Conservation (phyloP, 2,797 vertebrate species). For the Neosalanx taihuensis region DNA sequence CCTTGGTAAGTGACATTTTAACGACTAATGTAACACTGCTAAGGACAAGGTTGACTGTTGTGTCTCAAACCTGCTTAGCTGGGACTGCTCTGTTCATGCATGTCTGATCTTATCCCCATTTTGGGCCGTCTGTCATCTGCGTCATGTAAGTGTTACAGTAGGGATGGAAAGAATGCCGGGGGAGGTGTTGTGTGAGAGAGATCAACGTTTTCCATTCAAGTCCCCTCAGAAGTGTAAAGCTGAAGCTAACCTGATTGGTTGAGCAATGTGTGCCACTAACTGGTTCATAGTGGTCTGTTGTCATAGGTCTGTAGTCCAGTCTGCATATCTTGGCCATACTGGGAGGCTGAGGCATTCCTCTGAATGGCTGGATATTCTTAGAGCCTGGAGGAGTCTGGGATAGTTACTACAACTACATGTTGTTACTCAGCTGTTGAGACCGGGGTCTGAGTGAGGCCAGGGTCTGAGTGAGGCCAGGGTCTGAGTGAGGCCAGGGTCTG, state of each 20-base stretch:
- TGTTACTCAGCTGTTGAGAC: constrained; percentile 6
- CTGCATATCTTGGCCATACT: constrained; percentile 44
- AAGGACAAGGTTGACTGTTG: too few species aligned
- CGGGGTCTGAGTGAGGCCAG: not conserved
- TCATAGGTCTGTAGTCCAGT: not conserved
- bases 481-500: too few species aligned
- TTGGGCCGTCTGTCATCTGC: not conserved
- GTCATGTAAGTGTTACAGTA: constrained; percentile 35
- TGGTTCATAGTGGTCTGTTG: not conserved
- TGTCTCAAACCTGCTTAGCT: too few species aligned
- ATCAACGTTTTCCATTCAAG: constrained; percentile 43
- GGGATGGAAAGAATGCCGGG: constrained; percentile 46
- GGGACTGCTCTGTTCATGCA: not conserved
- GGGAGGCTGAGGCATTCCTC: constrained; percentile 35
- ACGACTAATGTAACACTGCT: too few species aligned
- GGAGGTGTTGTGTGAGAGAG: not conserved
- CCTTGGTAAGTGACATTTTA: too few species aligned
- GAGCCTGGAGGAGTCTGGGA: not conserved
- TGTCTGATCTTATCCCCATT: not conserved
- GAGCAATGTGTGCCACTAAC: not conserved
- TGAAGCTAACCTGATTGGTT: constrained; percentile 9
- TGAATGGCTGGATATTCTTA: constrained; percentile 48
- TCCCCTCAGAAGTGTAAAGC: constrained; percentile 17
- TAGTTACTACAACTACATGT: constrained; percentile 19
- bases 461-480: too few species aligned